Evolutionary conservation across 1,140 invertebrate genomes (phyloP).

Genomic region (Leptoteleia sp.): DNA sequence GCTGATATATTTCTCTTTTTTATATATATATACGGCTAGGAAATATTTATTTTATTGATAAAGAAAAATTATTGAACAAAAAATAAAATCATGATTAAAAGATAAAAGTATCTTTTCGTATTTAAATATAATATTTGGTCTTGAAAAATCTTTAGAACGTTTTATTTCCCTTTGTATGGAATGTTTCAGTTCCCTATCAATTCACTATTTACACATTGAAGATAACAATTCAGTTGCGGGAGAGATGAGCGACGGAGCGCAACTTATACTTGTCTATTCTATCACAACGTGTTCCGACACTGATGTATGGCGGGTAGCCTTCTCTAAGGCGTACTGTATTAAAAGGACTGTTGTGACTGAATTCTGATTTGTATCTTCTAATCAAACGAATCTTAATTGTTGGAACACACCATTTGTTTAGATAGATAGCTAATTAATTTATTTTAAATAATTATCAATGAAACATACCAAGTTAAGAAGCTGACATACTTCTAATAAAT

Average conservation of each 20-base stretch:
- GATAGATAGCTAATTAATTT: not conserved
- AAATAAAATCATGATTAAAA: no score
- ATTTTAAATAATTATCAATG: not conserved
- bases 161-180: no score
- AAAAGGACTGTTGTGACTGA: constrained; percentile 20
- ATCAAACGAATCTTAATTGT: constrained; percentile 3
- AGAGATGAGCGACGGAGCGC: constrained; percentile 29
- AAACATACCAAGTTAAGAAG: no score
- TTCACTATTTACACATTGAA: not conserved
- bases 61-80: no score
- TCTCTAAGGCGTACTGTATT: constrained; percentile 16
- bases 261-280: constrained; percentile 45
- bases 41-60: no score
- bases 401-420: not conserved
- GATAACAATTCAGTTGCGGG: constrained; percentile 14
- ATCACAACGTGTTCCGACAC: constrained; percentile 32
- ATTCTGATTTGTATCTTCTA: constrained; percentile 12
- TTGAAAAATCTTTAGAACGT: no score
- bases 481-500: no score
- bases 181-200: no score
- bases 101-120: no score
- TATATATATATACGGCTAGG: no score
- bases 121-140: no score
- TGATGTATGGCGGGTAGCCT: constrained; percentile 31
- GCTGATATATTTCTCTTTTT: no score